Conservation (phyloP, 2,797 vertebrate species). For the Semotilus atromaculatus region DNA sequence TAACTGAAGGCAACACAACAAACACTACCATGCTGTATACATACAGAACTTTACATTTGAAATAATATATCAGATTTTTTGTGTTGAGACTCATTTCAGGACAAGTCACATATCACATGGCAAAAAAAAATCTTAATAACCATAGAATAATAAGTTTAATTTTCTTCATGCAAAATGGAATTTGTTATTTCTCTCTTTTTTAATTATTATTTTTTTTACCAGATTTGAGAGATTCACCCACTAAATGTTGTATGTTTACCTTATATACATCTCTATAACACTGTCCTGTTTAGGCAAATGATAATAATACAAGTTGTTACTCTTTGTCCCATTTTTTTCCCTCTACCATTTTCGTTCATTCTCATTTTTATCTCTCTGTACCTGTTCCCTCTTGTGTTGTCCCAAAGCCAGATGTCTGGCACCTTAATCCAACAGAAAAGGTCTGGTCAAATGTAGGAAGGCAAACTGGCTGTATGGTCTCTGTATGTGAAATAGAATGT, state of each 20-base stretch:
- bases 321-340: neutral
- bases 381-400: constrained; percentile 66
- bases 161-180: neutral
- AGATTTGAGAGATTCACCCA: neutral
- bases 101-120: neutral
- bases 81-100: neutral
- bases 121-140: neutral
- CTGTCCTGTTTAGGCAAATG: neutral
- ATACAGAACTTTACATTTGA: neutral
- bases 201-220: no score
- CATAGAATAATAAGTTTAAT: neutral
- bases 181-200: neutral
- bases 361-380: constrained; percentile 39
- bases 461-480: constrained; percentile 85
- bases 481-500: constrained; percentile 68
- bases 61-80: neutral
- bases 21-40: neutral
- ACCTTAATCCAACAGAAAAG: constrained; percentile 74
- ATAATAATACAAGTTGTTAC: no score
- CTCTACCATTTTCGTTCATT: neutral
- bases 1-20: neutral
- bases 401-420: constrained; percentile 91
- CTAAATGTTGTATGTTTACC: neutral
- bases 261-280: neutral
- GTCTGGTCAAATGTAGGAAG: constrained; percentile 81